Percentiles rank a stretch among this genome's conserved stretches.
phyloP scores from a whole-genome alignment of 2,888 invertebrate species.

The Euspilapteryx auroguttella region DNA sequence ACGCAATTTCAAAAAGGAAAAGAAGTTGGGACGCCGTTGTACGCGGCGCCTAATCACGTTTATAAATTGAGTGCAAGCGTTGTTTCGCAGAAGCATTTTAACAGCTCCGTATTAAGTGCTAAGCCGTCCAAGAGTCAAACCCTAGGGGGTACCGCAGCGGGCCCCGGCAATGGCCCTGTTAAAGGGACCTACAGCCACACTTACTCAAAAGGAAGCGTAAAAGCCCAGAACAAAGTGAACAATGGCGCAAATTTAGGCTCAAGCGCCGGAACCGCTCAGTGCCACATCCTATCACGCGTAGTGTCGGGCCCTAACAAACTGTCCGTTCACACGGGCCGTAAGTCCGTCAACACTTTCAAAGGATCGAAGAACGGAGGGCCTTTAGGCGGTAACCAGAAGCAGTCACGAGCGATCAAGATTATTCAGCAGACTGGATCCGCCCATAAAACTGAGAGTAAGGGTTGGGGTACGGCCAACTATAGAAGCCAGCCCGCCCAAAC shows the following conservation, averaged over 20 bases:
- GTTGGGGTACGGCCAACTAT: constrained; percentile 40
- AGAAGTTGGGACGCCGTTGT: constrained; percentile 35
- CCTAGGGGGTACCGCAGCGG: constrained; percentile 32
- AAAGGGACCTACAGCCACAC: constrained; percentile 45
- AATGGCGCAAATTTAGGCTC: constrained; percentile 51
- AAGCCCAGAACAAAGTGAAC: constrained; percentile 39
- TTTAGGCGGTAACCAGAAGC: constrained; percentile 26
- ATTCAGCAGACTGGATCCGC: constrained; percentile 48
- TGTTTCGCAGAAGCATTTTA: constrained; percentile 33
- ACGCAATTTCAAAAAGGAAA: constrained; percentile 34
- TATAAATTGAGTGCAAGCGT: constrained; percentile 42
- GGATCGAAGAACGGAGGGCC: constrained; percentile 34
- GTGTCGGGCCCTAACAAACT: constrained; percentile 52
- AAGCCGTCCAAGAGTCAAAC: constrained; percentile 44
- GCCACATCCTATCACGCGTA: constrained; percentile 48
- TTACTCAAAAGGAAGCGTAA: constrained; percentile 43
- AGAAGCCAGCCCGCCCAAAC: too few species aligned
- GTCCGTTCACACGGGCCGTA: constrained; percentile 47
- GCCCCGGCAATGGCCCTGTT: constrained; percentile 35
- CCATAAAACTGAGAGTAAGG: constrained; percentile 38
- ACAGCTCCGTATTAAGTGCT: constrained; percentile 39
- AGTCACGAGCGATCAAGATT: constrained; percentile 57
- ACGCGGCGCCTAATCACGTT: constrained; percentile 42
- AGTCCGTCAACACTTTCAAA: constrained; percentile 37
- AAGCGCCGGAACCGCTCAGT: constrained; percentile 40